These are phyloP conservation scores for Microtus ochrogaster DNA, from an alignment of 2,113 vertebrate genomes.

Conservation along the genomic window DNA sequence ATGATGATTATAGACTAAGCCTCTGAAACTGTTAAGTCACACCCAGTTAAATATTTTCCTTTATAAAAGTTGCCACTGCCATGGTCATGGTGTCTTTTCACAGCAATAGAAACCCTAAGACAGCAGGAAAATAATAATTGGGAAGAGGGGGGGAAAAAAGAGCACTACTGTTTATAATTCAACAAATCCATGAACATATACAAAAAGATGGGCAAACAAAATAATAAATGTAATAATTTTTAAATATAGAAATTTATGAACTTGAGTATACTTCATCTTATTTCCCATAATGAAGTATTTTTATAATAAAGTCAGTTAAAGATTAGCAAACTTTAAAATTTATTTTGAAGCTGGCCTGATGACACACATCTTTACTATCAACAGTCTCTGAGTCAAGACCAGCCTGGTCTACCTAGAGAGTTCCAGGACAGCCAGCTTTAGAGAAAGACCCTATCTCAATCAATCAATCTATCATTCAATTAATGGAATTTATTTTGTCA, in stretches of 20 bases:
- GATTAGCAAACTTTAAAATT: slow-evolving; percentile 3
- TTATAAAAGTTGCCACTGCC: not conserved
- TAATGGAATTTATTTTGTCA: not conserved
- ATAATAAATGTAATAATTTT: not conserved
- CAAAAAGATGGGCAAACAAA: slow-evolving; percentile 16
- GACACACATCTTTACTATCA: not conserved
- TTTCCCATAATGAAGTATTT: not conserved
- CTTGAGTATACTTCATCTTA: not conserved
- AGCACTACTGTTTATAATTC: not conserved
- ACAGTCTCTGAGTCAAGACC: not conserved
- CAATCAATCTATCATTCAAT: not conserved
- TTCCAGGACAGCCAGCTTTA: not conserved
- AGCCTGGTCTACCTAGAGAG: not conserved
- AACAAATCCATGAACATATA: not conserved
- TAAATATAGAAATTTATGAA: not conserved
- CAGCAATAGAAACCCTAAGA: not conserved
- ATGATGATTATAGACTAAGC: not conserved
- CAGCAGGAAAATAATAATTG: not conserved
- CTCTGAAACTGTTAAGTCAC: not conserved
- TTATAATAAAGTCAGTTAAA: not conserved
- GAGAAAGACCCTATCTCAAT: not conserved
- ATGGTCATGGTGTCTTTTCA: not conserved
- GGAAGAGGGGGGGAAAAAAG: not conserved
- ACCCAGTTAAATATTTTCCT: not conserved
- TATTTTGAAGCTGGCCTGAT: not conserved